Evolutionary conservation across 2,113 vertebrate species (phyloP), one percentile per base, ranked within the genome.

Genomic region (Phalacrocorax pelagicus): DNA sequence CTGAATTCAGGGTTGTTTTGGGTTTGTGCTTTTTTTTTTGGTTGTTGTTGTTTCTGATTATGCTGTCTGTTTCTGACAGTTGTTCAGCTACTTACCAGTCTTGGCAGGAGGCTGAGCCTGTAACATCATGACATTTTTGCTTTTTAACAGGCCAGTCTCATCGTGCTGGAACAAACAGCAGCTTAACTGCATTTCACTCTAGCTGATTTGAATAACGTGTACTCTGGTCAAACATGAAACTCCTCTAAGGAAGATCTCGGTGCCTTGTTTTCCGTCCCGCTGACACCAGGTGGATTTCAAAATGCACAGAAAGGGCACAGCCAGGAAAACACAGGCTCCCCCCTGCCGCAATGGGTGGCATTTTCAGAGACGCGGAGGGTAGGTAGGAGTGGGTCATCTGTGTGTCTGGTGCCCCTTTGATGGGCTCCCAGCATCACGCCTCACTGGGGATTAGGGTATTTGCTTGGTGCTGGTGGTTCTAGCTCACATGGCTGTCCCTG

Each of bases 121-220:
- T 96, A 93, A 94, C 97, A 94, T 96, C 92, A 96, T 96, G 98
- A 98, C 97, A 96, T 97, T 96, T 97, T 96, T 97, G 96, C 95
- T 95, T 97, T 97, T 94, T 90, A 97, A 82, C 94, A 96, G 96
- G 90, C 93, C 85, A 75, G 90, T 94, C 89, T 95, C 91, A 97
- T 95, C 83, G 94, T 96, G 73, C 95, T 96, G 95, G 97, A 96
- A 96, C 95, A 95, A 97, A 97, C 95, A 92, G 96, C 67, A 86
- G 96, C 95, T 97, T 96, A 97, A 95, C 97, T 96, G 95, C 47
- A 17, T 98, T 96, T 97, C 77, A 62, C 91, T 97, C 36, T 59
- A 75, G 80, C 75, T 94, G 61, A 84, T 97, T 94, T 96, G 96
- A 94, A 93, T 94, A 96, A 95, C 61, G 54, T 73, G 77, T 87